These are phyloP conservation scores for Heliconius nattereri DNA, from an alignment of 1,140 invertebrate genomes.

Conservation along the genomic window DNA sequence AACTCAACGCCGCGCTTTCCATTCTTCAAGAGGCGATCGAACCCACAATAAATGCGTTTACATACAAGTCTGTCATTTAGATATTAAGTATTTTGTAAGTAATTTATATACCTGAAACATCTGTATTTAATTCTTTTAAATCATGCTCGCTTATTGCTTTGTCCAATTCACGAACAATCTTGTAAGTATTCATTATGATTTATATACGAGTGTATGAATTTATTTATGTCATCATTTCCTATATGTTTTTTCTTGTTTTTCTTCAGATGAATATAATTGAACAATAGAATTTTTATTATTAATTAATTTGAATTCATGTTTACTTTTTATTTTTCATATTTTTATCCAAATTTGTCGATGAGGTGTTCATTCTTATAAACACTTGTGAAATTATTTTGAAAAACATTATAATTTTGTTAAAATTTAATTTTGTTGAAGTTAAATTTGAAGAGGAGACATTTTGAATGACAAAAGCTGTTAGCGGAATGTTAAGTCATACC, in stretches of 20 bases:
- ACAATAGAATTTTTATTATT: background rate
- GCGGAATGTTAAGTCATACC: background rate
- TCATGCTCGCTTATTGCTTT: background rate
- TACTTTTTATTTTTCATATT: constrained; percentile 1
- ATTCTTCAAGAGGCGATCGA: too few relatives aligned
- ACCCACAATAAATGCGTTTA: too few relatives aligned
- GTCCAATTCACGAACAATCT: background rate
- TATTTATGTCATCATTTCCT: background rate
- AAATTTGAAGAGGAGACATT: background rate
- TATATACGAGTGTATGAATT: too few relatives aligned
- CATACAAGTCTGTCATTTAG: background rate
- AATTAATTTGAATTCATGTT: background rate
- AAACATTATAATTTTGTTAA: constrained; percentile 4
- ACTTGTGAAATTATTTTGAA: constrained; percentile 2
- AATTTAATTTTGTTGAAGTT: background rate
- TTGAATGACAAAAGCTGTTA: background rate
- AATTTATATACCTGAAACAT: background rate
- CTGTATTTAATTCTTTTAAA: constrained; percentile 1
- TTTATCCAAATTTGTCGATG: background rate
- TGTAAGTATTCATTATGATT: background rate
- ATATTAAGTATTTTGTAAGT: background rate
- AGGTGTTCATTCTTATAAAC: background rate
- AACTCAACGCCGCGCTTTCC: too few relatives aligned
- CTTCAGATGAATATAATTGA: background rate
- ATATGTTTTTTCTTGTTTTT: background rate